phyloP scores from a whole-genome alignment of 2,113 vertebrate species.

The Crotophaga sulcirostris region DNA sequence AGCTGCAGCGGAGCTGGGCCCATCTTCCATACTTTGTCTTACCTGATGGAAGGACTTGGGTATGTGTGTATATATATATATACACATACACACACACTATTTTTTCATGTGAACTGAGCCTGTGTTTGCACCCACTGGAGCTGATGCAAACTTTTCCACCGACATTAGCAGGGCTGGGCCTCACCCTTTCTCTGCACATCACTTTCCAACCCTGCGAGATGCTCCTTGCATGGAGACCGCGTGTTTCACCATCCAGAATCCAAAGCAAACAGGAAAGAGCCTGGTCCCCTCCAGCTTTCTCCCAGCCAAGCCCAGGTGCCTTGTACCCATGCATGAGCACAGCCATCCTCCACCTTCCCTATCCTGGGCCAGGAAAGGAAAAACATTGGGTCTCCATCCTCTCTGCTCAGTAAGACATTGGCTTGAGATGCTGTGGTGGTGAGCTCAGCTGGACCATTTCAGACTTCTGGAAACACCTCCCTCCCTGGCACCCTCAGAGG shows the following conservation, averaged over 20 bases:
- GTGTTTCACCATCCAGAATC: fast-evolving
- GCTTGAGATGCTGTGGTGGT: neutral
- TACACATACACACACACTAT: neutral
- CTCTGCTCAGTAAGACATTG: neutral
- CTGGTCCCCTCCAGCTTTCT: neutral
- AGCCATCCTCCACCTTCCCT: neutral
- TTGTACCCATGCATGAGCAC: fast-evolving
- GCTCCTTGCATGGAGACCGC: neutral
- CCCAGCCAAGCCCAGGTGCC: neutral
- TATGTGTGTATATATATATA: fast-evolving
- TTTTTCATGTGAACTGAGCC: neutral
- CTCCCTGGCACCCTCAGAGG: neutral
- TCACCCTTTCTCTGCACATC: fast-evolving
- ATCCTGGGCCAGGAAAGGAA: neutral
- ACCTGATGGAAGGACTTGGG: neutral
- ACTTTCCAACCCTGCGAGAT: neutral
- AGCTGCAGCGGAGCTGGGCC: neutral
- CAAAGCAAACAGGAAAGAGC: neutral
- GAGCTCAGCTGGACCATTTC: neutral
- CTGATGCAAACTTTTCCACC: neutral
- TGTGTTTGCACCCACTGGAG: neutral
- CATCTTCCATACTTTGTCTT: neutral
- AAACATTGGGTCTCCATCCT: fast-evolving
- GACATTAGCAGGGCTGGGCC: slow-evolving; percentile 12
- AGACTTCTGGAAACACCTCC: neutral